phyloP scores from a whole-genome alignment of 2,113 vertebrate genomes.

The Riparia riparia region DNA sequence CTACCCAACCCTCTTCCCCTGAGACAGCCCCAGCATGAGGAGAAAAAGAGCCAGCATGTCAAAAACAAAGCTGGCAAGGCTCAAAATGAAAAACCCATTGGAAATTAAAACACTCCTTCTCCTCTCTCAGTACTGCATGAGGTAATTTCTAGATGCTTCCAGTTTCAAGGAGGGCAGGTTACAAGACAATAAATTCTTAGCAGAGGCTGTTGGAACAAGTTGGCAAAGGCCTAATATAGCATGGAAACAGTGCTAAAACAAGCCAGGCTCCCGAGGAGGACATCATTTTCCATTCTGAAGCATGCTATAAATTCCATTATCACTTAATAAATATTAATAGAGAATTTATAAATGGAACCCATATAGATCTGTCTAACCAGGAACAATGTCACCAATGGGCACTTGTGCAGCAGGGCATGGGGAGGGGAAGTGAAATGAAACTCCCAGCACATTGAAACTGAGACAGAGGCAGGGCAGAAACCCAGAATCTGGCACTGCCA shows the following conservation, averaged over 20 bases:
- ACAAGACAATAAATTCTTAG: constrained; percentile 42
- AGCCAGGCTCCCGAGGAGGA: constrained; percentile 21
- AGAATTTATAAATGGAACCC: constrained; percentile 61
- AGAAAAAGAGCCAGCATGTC: not conserved
- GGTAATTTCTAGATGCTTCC: constrained; percentile 53
- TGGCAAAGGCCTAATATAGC: constrained; percentile 48
- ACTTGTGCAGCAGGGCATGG: not conserved
- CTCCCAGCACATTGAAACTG: not conserved
- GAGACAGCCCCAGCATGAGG: not conserved
- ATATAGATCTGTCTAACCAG: constrained; percentile 24
- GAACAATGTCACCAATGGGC: constrained; percentile 24
- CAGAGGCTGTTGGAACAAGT: constrained; percentile 9
- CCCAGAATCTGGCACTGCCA: not conserved
- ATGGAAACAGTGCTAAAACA: constrained; percentile 52
- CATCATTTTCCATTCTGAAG: constrained; percentile 57
- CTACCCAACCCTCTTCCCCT: not conserved
- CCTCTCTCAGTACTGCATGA: not conserved
- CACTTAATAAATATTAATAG: constrained; percentile 75
- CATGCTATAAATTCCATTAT: constrained; percentile 65
- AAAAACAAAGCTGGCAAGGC: constrained; percentile 24
- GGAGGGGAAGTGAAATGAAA: constrained; percentile 9
- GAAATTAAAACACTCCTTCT: not conserved
- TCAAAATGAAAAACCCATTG: not conserved
- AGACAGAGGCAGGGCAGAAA: not conserved
- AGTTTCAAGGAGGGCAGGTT: constrained; percentile 50